Percentiles rank a stretch among this genome's conserved stretches.
phyloP scores from a whole-genome alignment of 2,113 vertebrate genomes.

The Nesoenas mayeri region DNA sequence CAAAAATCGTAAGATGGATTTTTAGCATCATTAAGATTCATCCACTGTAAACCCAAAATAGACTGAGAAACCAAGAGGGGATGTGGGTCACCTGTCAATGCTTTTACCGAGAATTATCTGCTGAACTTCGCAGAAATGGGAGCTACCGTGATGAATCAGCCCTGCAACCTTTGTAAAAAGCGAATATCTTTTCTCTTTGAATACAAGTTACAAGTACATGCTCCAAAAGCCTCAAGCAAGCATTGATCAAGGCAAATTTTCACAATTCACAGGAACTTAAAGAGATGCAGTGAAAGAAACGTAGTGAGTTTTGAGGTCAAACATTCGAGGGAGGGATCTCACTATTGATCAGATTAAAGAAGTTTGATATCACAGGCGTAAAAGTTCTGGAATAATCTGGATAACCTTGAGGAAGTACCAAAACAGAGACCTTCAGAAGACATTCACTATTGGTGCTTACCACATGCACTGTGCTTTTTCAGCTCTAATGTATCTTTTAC shows the following conservation, averaged over 20 bases:
- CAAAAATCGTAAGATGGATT: neutral
- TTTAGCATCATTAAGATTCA: neutral
- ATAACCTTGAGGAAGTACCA: neutral
- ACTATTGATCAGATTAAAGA: neutral
- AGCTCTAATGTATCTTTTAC: slow-evolving; percentile 8
- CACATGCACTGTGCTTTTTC: neutral
- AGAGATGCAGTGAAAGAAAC: neutral
- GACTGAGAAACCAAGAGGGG: neutral
- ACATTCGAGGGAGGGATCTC: neutral
- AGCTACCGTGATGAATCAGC: neutral
- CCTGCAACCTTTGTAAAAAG: neutral
- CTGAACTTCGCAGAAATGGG: neutral
- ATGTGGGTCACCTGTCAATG: neutral
- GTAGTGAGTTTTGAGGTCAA: neutral
- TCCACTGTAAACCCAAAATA: slow-evolving; percentile 20
- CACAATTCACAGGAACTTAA: neutral
- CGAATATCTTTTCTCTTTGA: neutral
- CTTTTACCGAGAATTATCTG: neutral
- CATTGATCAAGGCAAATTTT: neutral
- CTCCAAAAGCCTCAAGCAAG: neutral
- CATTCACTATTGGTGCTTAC: neutral
- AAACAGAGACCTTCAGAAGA: neutral
- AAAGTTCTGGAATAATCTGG: neutral
- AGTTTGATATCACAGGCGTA: neutral
- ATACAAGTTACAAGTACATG: neutral